phyloP scores from a whole-genome alignment of 2,113 vertebrate genomes.

The Haemorhous mexicanus region DNA sequence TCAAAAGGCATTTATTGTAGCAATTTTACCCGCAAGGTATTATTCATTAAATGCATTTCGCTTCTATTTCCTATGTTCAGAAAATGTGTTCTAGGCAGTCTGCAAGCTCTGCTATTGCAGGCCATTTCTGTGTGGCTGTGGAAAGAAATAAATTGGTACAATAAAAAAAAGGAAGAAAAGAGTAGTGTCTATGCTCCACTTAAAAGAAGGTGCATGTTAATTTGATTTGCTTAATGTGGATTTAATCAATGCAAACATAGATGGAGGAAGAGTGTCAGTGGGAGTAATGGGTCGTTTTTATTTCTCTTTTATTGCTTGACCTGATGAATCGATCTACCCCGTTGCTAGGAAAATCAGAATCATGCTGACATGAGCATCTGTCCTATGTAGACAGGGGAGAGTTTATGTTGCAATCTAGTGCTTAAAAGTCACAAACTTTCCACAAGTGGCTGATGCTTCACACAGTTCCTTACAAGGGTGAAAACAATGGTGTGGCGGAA shows the following conservation, averaged over 20 bases:
- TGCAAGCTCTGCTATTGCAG: neutral
- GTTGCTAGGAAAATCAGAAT: conserved; percentile 1
- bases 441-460: neutral
- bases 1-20: neutral
- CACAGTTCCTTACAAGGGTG: neutral
- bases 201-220: neutral
- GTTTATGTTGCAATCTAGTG: neutral
- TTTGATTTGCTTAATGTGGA: neutral
- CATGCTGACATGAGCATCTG: neutral
- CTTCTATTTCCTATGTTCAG: neutral
- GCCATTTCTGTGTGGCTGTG: neutral
- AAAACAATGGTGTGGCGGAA: neutral
- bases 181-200: neutral
- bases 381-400: neutral
- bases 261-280: neutral
- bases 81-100: neutral
- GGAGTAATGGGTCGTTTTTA: neutral
- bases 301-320: neutral
- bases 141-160: neutral
- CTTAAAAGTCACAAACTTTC: neutral
- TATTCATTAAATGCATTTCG: neutral
- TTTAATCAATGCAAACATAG: conserved; percentile 12
- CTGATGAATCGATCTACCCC: neutral
- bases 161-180: neutral
- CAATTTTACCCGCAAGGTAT: neutral